Conservation (phyloP, 2,888 invertebrate species). For the Temnothorax unifasciatus region DNA sequence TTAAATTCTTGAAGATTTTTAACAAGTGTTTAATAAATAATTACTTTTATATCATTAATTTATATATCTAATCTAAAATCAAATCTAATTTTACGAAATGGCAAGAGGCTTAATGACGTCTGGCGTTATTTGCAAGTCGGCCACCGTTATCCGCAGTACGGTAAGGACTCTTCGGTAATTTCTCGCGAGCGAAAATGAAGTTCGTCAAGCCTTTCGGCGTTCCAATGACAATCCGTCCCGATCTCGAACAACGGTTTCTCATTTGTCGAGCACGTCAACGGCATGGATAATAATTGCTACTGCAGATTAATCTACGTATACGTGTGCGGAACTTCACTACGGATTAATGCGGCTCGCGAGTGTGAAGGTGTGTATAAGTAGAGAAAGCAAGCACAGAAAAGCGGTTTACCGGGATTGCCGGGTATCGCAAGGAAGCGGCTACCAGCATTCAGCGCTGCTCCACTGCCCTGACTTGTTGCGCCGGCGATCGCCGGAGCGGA, state of each 20-base stretch:
- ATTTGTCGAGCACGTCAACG: constrained; percentile 16
- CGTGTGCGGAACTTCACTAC: constrained; percentile 22
- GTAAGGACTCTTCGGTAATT: constrained; percentile 4
- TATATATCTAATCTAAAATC: background rate
- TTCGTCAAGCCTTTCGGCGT: background rate
- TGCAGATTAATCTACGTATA: constrained; percentile 27
- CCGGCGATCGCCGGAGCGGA: constrained; percentile 84
- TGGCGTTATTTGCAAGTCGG: background rate
- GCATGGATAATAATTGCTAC: constrained; percentile 37
- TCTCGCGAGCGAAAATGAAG: background rate
- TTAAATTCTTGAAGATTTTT: background rate
- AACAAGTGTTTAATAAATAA: background rate
- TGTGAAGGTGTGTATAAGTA: constrained; percentile 38
- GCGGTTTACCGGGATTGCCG: constrained; percentile 84
- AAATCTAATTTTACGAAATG: background rate
- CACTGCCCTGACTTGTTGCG: constrained; percentile 78
- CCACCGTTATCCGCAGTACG: background rate
- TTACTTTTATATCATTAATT: background rate
- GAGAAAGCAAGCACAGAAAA: constrained; percentile 72
- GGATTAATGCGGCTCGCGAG: constrained; percentile 32
- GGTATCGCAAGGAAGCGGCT: constrained; percentile 91
- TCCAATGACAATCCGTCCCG: constrained; percentile 13
- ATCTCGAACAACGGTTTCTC: background rate
- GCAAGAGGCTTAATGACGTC: constrained; percentile 30
- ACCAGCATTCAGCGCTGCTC: constrained; percentile 80